Evolutionary conservation across 2,797 vertebrate species (phyloP).

Genomic region (Heliangelus exortis): DNA sequence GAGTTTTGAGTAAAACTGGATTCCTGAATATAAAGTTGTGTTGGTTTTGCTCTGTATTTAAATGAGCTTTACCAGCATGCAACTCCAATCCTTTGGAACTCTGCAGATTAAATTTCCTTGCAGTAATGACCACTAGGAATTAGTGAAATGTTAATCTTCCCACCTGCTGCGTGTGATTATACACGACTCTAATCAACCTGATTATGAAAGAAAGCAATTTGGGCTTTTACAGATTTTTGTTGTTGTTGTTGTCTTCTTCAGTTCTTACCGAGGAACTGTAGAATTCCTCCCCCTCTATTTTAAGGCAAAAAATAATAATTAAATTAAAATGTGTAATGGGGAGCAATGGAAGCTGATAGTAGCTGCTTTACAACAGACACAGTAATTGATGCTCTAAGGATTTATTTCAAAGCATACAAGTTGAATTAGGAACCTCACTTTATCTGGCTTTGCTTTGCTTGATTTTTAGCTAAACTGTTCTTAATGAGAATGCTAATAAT

Average conservation of each 20-base stretch:
- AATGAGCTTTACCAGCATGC: constrained; percentile 24
- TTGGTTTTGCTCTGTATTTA: constrained; percentile 2
- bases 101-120: constrained; percentile 52
- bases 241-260: constrained; percentile 3
- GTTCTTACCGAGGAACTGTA: background rate
- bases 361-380: constrained; percentile 70
- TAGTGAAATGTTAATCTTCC: constrained; percentile 66
- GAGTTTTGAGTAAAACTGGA: background rate
- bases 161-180: constrained; percentile 61
- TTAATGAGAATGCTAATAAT: constrained; percentile 76
- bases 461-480: constrained; percentile 67
- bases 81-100: background rate
- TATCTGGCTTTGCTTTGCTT: constrained; percentile 56
- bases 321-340: constrained; percentile 61
- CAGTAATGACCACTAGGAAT: constrained; percentile 69
- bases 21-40: constrained; percentile 3
- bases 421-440: constrained; percentile 61
- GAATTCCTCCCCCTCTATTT: constrained; percentile 26
- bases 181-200: constrained; percentile 65
- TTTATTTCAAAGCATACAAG: constrained; percentile 71
- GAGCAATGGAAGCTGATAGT: constrained; percentile 39
- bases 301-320: constrained; percentile 70
- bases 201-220: constrained; percentile 61
- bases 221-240: constrained; percentile 9
- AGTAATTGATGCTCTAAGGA: constrained; percentile 74